These are phyloP conservation scores for Nemotelus nigrinus DNA, from an alignment of 2,888 invertebrate species.

Conservation along the genomic window DNA sequence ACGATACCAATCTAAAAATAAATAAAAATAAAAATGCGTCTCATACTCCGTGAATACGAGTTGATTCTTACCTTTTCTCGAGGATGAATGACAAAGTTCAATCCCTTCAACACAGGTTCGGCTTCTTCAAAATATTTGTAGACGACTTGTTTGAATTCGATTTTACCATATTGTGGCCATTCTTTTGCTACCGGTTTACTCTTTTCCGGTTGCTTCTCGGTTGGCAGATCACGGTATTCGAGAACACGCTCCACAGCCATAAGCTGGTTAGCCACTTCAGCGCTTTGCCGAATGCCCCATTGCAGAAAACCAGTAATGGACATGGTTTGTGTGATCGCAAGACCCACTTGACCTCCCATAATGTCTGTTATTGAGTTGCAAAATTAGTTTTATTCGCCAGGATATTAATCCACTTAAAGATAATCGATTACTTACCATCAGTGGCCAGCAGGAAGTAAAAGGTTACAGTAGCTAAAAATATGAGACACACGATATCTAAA, in stretches of 20 bases:
- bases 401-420: neutral
- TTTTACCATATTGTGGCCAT: constrained; percentile 68
- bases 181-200: constrained; percentile 42
- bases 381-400: neutral
- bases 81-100: constrained; percentile 68
- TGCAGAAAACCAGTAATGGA: constrained; percentile 68
- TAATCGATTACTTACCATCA: constrained; percentile 49
- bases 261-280: constrained; percentile 75
- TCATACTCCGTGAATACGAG: neutral
- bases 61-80: constrained; percentile 66
- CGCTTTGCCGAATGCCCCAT: constrained; percentile 80
- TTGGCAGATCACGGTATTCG: constrained; percentile 68
- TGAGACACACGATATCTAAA: constrained; percentile 72
- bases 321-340: constrained; percentile 68
- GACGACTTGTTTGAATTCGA: constrained; percentile 66
- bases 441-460: constrained; percentile 69
- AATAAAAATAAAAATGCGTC: constrained; percentile 6
- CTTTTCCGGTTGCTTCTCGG: constrained; percentile 64
- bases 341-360: constrained; percentile 66
- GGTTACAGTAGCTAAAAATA: constrained; percentile 73
- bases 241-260: constrained; percentile 78
- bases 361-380: constrained; percentile 33
- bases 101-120: constrained; percentile 80
- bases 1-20: constrained; percentile 68
- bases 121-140: constrained; percentile 81